Percentiles rank a stretch among this genome's conserved stretches.
Conservation (phyloP, 2,113 vertebrate genomes). For the Dasyornis broadbenti region DNA sequence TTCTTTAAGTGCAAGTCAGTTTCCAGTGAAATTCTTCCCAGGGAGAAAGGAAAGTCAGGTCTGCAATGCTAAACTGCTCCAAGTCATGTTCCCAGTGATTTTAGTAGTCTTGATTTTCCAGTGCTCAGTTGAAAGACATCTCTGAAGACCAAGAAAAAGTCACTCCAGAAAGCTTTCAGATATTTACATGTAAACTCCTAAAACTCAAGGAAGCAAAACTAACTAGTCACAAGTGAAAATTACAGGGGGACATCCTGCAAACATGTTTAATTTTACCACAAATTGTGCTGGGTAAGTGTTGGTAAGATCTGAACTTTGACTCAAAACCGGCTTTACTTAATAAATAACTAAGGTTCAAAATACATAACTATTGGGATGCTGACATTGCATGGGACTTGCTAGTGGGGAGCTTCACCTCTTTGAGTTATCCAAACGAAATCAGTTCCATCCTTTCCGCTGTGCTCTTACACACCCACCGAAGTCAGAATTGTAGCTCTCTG, state of each 20-base stretch:
- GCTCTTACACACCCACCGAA: not conserved
- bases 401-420: not conserved
- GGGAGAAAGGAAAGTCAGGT: not conserved
- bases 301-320: not conserved
- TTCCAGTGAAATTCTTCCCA: not conserved
- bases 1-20: not conserved
- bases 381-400: not conserved
- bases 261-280: not conserved
- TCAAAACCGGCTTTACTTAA: not conserved
- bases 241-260: not conserved
- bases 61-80: not conserved
- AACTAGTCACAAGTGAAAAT: not conserved
- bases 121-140: not conserved
- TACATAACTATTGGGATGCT: rapidly evolving
- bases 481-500: not conserved
- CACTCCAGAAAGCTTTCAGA: not conserved
- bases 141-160: not conserved
- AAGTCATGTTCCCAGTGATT: not conserved
- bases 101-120: not conserved
- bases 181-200: not conserved
- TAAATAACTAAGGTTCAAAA: not conserved
- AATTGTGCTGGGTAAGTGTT: not conserved
- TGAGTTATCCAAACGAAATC: not conserved
- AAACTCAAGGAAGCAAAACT: not conserved
- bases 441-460: not conserved